phyloP scores from a whole-genome alignment of 1,140 invertebrate genomes.

The Diprion similis region DNA sequence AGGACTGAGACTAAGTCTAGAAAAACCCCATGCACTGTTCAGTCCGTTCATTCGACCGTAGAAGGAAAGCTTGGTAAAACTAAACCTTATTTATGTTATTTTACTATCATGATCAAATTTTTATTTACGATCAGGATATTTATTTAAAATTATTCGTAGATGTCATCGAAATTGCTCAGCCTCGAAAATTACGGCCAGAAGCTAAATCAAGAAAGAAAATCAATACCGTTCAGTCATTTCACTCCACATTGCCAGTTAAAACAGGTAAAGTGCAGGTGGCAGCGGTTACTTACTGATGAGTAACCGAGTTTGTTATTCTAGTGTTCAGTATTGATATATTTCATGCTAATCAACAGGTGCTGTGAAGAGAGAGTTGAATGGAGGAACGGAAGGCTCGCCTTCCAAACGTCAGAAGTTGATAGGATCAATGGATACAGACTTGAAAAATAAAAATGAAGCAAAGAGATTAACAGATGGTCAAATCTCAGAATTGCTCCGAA shows the following conservation, averaged over 20 bases:
- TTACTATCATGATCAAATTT: too few relatives aligned
- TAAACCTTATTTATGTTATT: neutral
- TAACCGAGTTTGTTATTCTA: conserved; percentile 2
- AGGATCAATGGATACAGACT: neutral
- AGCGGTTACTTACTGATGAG: conserved; percentile 1
- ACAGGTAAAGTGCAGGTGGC: neutral
- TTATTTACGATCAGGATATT: too few relatives aligned
- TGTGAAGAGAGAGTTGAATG: conserved; percentile 39
- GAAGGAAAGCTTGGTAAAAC: neutral
- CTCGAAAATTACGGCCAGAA: conserved; percentile 24
- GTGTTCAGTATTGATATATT: neutral
- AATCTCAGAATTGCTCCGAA: conserved; percentile 40
- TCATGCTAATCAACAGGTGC: neutral
- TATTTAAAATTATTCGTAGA: neutral
- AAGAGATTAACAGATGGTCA: conserved; percentile 36
- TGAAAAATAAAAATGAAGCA: neutral
- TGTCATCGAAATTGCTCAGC: neutral
- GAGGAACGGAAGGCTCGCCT: conserved; percentile 35
- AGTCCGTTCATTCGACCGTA: neutral
- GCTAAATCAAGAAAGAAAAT: conserved; percentile 32
- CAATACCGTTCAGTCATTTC: conserved; percentile 28
- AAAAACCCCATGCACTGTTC: neutral
- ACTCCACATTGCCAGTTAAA: conserved; percentile 25
- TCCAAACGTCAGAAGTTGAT: conserved; percentile 37
- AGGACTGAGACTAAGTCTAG: neutral